Evolutionary conservation across 2,888 invertebrate genomes (phyloP).

Genomic region (Pristionchus arcanus): DNA sequence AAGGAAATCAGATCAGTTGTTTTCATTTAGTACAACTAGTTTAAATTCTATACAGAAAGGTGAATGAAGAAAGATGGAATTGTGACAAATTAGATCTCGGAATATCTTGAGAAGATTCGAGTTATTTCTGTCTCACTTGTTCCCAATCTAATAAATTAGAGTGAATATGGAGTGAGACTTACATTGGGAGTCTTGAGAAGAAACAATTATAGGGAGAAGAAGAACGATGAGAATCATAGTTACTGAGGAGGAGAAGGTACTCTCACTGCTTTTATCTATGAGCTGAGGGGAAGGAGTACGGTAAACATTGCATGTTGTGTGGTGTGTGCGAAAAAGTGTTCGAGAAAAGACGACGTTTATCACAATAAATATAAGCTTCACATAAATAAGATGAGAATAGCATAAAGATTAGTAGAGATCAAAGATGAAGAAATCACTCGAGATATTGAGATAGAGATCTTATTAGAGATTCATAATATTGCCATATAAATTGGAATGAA

Average conservation of each 20-base stretch:
- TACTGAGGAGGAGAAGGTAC: background rate
- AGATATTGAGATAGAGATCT: constrained; percentile 26
- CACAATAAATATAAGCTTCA: constrained; percentile 21
- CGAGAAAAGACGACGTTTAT: constrained; percentile 34
- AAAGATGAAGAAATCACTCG: constrained; percentile 34
- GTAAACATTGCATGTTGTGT: constrained; percentile 45
- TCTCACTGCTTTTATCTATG: constrained; percentile 18
- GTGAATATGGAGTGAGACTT: background rate
- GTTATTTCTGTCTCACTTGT: background rate
- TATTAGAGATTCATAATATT: constrained; percentile 47
- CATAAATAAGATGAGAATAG: background rate
- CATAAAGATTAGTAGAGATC: constrained; percentile 2
- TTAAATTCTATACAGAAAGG: background rate
- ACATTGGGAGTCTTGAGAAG: constrained; percentile 15
- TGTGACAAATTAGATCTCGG: background rate
- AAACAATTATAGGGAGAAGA: constrained; percentile 30
- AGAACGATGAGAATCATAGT: constrained; percentile 12
- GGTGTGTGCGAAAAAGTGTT: constrained; percentile 13
- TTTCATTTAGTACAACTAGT: background rate
- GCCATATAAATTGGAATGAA: background rate
- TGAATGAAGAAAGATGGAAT: background rate
- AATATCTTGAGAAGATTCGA: background rate
- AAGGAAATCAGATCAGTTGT: background rate
- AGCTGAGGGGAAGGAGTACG: constrained; percentile 4
- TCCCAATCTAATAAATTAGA: constrained; percentile 11